phyloP scores from a whole-genome alignment of 2,113 vertebrate genomes.

The Okapia johnstoni region DNA sequence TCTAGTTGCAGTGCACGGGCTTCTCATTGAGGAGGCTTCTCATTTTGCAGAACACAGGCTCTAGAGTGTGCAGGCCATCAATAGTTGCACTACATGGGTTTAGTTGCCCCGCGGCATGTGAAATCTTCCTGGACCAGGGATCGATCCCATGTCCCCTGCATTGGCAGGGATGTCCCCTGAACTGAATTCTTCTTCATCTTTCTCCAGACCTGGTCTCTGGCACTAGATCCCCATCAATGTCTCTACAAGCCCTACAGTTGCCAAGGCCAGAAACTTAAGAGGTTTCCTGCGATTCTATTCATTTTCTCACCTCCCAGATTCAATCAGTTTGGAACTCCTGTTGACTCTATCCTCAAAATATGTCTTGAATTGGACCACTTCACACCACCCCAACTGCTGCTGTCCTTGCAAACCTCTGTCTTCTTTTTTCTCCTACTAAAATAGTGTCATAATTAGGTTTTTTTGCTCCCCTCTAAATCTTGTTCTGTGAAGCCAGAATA shows the following conservation, averaged over 20 bases:
- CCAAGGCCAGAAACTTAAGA: not conserved
- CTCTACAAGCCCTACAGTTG: not conserved
- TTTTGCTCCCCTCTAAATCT: not conserved
- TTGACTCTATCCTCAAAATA: not conserved
- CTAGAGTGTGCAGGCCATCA: not conserved
- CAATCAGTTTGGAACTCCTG: not conserved
- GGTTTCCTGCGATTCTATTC: not conserved
- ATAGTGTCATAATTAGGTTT: not conserved
- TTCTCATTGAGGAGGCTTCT: not conserved
- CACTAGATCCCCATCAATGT: accelerated
- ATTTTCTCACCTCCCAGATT: not conserved
- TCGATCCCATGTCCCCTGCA: not conserved
- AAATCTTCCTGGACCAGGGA: not conserved
- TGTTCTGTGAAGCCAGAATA: not conserved
- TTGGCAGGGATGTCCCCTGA: not conserved
- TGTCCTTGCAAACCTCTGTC: not conserved
- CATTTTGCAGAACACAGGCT: not conserved
- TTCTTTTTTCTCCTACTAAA: not conserved
- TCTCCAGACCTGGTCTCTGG: not conserved
- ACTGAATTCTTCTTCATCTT: not conserved
- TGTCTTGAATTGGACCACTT: not conserved
- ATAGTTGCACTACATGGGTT: not conserved
- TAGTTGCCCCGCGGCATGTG: not conserved
- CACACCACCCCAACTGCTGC: not conserved
- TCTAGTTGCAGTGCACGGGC: not conserved